Conservation (phyloP, 2,797 vertebrate genomes). For the Distichodus sexfasciatus region DNA sequence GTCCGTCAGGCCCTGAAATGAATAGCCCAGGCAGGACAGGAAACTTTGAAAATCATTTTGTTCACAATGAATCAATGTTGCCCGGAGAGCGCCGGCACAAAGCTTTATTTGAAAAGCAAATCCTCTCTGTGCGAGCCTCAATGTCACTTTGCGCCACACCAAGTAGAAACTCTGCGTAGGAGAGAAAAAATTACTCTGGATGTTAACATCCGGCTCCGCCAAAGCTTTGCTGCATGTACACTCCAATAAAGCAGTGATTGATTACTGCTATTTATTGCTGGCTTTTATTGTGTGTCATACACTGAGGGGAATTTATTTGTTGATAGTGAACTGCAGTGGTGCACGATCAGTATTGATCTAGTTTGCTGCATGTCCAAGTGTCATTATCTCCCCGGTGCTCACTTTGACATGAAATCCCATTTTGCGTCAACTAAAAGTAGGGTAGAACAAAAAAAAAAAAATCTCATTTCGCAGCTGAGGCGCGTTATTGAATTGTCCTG, state of each 20-base stretch:
- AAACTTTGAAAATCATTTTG: constrained; percentile 59
- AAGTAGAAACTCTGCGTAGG: constrained; percentile 34
- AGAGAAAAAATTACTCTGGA: constrained; percentile 26
- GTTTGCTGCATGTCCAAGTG: constrained; percentile 65
- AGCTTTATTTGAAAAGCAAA: constrained; percentile 65
- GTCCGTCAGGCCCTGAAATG: constrained; percentile 57
- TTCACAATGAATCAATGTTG: constrained; percentile 58
- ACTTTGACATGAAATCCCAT: constrained; percentile 65
- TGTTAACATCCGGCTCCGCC: too few species aligned
- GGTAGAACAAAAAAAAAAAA: too few species aligned
- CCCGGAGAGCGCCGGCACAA: constrained; percentile 47
- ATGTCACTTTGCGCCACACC: too few species aligned
- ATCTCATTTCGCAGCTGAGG: constrained; percentile 50
- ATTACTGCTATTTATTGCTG: constrained; percentile 53
- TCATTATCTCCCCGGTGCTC: constrained; percentile 57
- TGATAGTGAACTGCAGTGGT: constrained; percentile 57
- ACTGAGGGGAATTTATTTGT: constrained; percentile 53
- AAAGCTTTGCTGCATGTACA: too few species aligned
- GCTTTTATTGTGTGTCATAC: constrained; percentile 45
- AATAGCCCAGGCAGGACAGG: constrained; percentile 59
- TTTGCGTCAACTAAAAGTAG: constrained; percentile 53
- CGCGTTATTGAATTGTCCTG: constrained; percentile 61
- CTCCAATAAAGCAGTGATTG: constrained; percentile 57
- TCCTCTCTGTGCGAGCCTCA: constrained; percentile 50
- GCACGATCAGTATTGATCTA: constrained; percentile 70